Evolutionary conservation across 2,113 vertebrate genomes (phyloP).

Genomic region (Spermophilus dauricus): DNA sequence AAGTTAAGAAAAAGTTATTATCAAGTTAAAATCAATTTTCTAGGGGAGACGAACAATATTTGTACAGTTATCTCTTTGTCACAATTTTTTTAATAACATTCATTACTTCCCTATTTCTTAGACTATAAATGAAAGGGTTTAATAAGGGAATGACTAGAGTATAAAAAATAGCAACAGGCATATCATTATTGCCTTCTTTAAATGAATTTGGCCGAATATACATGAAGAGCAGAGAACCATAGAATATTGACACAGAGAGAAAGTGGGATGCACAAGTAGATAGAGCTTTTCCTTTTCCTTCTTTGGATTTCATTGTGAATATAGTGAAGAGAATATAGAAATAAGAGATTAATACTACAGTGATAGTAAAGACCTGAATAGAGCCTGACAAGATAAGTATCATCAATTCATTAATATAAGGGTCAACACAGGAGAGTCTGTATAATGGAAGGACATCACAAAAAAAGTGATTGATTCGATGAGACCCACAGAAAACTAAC

Average conservation of each 20-base stretch:
- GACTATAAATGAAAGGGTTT: slow-evolving; percentile 78
- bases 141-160: slow-evolving; percentile 70
- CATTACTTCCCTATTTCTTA: slow-evolving; percentile 79
- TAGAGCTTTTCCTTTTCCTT: slow-evolving; percentile 70
- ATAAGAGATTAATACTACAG: slow-evolving; percentile 61
- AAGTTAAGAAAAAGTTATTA: background rate
- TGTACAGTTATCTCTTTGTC: slow-evolving; percentile 4
- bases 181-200: slow-evolving; percentile 31
- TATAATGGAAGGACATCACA: slow-evolving; percentile 58
- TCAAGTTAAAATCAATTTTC: background rate
- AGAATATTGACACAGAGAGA: slow-evolving; percentile 73
- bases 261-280: slow-evolving; percentile 77
- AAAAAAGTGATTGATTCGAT: slow-evolving; percentile 64
- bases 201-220: slow-evolving; percentile 45
- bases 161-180: slow-evolving; percentile 71
- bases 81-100: slow-evolving; percentile 7
- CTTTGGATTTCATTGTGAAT: slow-evolving; percentile 67
- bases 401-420: slow-evolving; percentile 58
- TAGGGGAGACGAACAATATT: background rate
- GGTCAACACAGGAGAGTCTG: slow-evolving; percentile 34
- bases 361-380: slow-evolving; percentile 13
- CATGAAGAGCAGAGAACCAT: slow-evolving; percentile 65
- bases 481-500: slow-evolving; percentile 58
- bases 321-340: slow-evolving; percentile 62
- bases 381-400: slow-evolving; percentile 32